Evolutionary conservation across 2,888 invertebrate species (phyloP), one percentile per base, ranked within the genome.

Genomic region (Flabesymbios commensalis): DNA sequence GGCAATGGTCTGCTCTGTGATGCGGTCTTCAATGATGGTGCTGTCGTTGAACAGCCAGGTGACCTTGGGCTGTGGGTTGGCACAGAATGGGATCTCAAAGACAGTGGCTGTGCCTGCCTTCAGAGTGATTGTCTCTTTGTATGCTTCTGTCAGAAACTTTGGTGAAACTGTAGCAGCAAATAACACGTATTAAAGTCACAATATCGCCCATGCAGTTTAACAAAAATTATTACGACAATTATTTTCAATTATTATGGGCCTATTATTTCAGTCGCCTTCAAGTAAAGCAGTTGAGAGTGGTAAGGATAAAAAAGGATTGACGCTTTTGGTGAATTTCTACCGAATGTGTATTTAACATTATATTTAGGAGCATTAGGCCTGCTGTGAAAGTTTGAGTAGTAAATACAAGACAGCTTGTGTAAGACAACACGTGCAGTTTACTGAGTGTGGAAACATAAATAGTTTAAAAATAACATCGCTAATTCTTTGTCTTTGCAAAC

Each of bases 31-130:
- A 43, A 66, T 64, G 19, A 67, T 39, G n/a, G 49, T 42, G 2
- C 39, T 51, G 28, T 56, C 64, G 22, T 73, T 69, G 57, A 62
- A 57, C 17, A 52, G 53, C 73, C 73, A 73, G n/a, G 63, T 68
- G 33, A 74, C 68, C 42, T 72, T 64, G 14, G 73, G 72, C 42
- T 67, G 62, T 4, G 72, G 72, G 47, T 64, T 63, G 47, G 64
- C 69, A 31, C 42, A 51, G 60, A 68, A 71, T 1, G 69, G 69
- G 4, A 72, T 52, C 55, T 73, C 73, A 28, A 73, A 53, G 22
- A 64, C 64, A n/a, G 59, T 63, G 7, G 69, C 57, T 32, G 58
- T 47, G 17, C 73, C 73, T 7, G 65, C 62, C 28, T 72, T 70
- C 26, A 73, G 41, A 1, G 60, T 65, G 29, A 74, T 26, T 19